These are phyloP conservation scores for Aphodius sticticus DNA, from an alignment of 2,888 invertebrate genomes.

Conservation along the genomic window DNA sequence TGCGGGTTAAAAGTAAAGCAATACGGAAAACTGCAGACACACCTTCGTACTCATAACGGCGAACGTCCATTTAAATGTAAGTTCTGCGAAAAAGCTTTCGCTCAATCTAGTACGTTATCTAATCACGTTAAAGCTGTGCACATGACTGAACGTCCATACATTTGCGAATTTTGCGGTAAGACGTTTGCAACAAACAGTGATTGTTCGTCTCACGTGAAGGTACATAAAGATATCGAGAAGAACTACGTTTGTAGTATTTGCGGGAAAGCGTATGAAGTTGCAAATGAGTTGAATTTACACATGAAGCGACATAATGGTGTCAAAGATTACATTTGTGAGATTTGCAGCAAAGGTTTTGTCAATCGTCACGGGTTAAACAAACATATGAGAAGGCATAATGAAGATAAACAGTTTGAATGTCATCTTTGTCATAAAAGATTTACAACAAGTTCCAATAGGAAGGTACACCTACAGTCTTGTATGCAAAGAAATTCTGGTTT, in stretches of 20 bases:
- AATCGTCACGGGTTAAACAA: slow-evolving; percentile 29
- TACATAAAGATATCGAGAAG: slow-evolving; percentile 20
- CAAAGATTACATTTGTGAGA: slow-evolving; percentile 29
- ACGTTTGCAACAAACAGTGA: slow-evolving; percentile 12
- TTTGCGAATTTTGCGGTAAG: slow-evolving; percentile 27
- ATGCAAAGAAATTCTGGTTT: neutral
- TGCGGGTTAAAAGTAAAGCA: slow-evolving; percentile 5
- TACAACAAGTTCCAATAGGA: slow-evolving; percentile 25
- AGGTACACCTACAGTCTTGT: slow-evolving; percentile 26
- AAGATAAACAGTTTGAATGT: slow-evolving; percentile 32
- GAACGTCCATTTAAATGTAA: slow-evolving; percentile 5
- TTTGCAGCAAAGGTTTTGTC: slow-evolving; percentile 35
- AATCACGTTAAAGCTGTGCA: slow-evolving; percentile 20
- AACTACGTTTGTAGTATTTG: slow-evolving; percentile 22
- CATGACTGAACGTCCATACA: slow-evolving; percentile 17
- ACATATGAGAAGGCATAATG: slow-evolving; percentile 35
- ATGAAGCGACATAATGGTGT: slow-evolving; percentile 21
- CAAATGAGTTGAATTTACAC: slow-evolving; percentile 21
- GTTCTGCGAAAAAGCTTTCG: slow-evolving; percentile 26
- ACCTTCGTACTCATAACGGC: slow-evolving; percentile 23
- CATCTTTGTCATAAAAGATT: slow-evolving; percentile 27
- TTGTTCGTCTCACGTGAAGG: slow-evolving; percentile 20
- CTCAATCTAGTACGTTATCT: slow-evolving; percentile 22
- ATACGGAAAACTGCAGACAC: neutral
- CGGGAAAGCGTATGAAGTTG: slow-evolving; percentile 30